Evolutionary conservation across 2,888 invertebrate genomes (phyloP).

Genomic region (Epinotia bilunana): DNA sequence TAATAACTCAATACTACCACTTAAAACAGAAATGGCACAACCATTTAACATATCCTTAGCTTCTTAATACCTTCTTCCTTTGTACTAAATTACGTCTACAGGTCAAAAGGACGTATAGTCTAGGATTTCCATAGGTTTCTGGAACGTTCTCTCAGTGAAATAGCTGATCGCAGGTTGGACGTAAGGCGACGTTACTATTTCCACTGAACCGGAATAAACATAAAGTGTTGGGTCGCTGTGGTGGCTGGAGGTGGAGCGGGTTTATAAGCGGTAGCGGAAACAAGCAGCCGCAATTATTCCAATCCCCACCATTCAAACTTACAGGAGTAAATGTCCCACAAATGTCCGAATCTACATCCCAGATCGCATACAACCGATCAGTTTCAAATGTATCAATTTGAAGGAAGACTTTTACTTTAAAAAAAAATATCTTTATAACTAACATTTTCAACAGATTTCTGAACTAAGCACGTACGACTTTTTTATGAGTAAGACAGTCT

Average conservation of each 20-base stretch:
- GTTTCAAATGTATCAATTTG: no score
- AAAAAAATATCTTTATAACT: no score
- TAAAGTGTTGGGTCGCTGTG: constrained; percentile 51
- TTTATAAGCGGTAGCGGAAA: constrained; percentile 10
- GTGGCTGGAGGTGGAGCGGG: constrained; percentile 31
- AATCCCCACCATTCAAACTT: neutral
- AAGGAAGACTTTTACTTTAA: no score
- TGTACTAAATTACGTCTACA: neutral
- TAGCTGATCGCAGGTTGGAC: constrained; percentile 58
- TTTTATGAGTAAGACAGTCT: no score
- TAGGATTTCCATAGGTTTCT: constrained; percentile 19
- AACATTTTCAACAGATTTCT: no score
- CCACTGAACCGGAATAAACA: constrained; percentile 74
- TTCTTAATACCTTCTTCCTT: constrained; percentile 4
- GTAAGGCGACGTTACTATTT: constrained; percentile 65
- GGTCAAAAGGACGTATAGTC: constrained; percentile 10
- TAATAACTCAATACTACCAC: constrained; percentile 40
- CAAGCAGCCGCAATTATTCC: neutral
- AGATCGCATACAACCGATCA: no score
- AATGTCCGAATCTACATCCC: no score
- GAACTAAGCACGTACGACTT: no score
- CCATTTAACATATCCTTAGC: neutral
- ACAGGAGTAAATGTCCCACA: no score
- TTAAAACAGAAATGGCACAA: constrained; percentile 7
- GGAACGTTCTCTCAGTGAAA: constrained; percentile 19